Conservation (phyloP, 2,113 vertebrate genomes). For the Vanacampus margaritifer region DNA sequence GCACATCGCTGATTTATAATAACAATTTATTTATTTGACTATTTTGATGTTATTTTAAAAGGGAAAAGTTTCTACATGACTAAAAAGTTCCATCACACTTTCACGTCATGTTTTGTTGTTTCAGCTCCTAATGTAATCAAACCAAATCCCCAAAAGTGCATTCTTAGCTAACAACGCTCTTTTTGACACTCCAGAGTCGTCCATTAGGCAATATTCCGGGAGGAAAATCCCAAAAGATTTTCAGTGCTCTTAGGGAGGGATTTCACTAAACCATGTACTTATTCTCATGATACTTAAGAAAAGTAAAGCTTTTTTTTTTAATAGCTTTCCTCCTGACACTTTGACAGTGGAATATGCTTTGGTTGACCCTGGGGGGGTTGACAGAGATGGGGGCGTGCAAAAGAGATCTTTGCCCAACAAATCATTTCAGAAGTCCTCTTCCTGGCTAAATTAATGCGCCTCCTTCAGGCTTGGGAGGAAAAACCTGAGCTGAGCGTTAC, state of each 20-base stretch:
- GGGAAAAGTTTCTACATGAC: constrained; percentile 18
- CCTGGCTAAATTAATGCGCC: constrained; percentile 55
- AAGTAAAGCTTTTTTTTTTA: constrained; percentile 70
- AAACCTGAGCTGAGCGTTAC: constrained; percentile 63
- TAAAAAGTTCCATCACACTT: constrained; percentile 38
- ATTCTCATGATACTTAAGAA: constrained; percentile 70
- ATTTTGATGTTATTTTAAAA: neutral
- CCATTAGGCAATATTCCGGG: constrained; percentile 59
- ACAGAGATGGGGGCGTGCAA: constrained; percentile 3
- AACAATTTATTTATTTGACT: neutral
- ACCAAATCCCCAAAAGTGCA: constrained; percentile 29
- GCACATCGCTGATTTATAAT: neutral
- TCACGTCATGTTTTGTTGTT: constrained; percentile 43
- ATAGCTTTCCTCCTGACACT: constrained; percentile 70
- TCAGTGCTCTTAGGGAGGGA: constrained; percentile 47
- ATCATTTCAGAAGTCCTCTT: constrained; percentile 45
- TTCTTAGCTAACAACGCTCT: constrained; percentile 40
- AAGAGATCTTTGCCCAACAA: constrained; percentile 40
- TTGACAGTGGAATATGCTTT: constrained; percentile 63
- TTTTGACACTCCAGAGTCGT: constrained; percentile 58
- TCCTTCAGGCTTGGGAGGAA: constrained; percentile 54
- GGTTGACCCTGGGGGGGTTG: constrained; percentile 45
- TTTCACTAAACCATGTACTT: constrained; percentile 73
- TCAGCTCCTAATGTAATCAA: constrained; percentile 53
- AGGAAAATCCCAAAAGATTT: constrained; percentile 63